Conservation (phyloP, 2,797 vertebrate species). For the Myripristis jacobus region DNA sequence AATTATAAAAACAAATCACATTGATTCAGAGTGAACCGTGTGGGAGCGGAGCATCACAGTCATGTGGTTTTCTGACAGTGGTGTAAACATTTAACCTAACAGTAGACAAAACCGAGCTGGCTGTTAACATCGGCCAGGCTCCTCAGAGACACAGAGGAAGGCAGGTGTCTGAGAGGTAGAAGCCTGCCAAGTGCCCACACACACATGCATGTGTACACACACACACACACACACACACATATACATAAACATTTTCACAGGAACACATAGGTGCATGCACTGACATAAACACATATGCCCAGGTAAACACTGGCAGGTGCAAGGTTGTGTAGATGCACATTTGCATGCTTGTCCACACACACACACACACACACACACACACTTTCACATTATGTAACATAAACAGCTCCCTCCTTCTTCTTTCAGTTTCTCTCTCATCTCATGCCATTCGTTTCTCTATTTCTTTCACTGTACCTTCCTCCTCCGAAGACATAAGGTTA, state of each 20-base stretch:
- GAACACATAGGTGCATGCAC: too few relatives aligned
- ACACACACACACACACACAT: background rate
- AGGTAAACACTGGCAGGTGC: too few relatives aligned
- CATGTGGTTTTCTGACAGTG: constrained; percentile 59
- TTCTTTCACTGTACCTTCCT: background rate
- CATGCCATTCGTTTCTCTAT: constrained; percentile 23
- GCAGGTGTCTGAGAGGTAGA: constrained; percentile 58
- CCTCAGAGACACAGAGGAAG: constrained; percentile 49
- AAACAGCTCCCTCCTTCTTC: constrained; percentile 38
- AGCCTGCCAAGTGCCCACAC: constrained; percentile 59
- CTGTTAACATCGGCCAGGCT: constrained; percentile 63
- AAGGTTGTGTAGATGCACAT: too few relatives aligned
- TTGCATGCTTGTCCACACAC: too few relatives aligned
- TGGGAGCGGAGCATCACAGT: constrained; percentile 60
- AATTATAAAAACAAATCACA: constrained; percentile 49
- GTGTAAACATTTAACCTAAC: constrained; percentile 73
- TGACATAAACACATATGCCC: background rate
- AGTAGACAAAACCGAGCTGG: constrained; percentile 54
- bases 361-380: too few relatives aligned
- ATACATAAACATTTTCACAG: background rate
- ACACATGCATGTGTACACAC: background rate
- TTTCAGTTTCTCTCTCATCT: constrained; percentile 19
- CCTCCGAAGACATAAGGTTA: constrained; percentile 8
- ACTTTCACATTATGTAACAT: too few relatives aligned
- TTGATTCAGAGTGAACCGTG: constrained; percentile 55